A percentile compares a stretch with the other conserved stretches of the same genome.
Evolutionary conservation across 2,888 invertebrate genomes (phyloP).

Genomic region (Aelia acuminata): DNA sequence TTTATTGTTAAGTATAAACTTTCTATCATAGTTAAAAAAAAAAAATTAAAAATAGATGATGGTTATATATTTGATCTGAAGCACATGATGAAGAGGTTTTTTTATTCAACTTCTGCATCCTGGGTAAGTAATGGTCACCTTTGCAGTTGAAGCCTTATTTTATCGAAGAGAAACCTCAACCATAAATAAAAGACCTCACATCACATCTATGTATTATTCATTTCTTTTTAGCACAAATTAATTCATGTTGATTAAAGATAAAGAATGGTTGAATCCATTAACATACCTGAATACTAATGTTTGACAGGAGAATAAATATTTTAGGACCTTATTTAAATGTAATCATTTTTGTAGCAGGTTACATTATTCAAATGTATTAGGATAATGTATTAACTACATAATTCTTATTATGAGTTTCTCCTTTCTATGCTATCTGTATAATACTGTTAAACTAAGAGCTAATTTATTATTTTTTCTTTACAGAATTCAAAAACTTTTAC

Average conservation of each 20-base stretch:
- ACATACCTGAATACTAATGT: not conserved
- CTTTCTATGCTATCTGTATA: not conserved
- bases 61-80: constrained; percentile 5
- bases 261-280: not conserved
- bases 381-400: not conserved
- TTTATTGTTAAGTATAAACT: not conserved
- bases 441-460: not conserved
- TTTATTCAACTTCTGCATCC: constrained; percentile 27
- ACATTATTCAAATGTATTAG: not conserved
- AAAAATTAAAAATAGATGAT: too few species aligned
- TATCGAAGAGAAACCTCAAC: constrained; percentile 8
- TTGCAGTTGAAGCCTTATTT: constrained; percentile 34
- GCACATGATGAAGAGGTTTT: constrained; percentile 31
- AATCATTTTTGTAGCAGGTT: constrained; percentile 13
- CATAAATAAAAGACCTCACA: constrained; percentile 22
- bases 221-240: constrained; percentile 20
- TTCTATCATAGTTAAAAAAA: not conserved
- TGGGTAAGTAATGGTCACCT: constrained; percentile 38
- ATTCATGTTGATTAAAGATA: constrained; percentile 27
- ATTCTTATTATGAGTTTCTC: not conserved
- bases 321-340: constrained; percentile 3
- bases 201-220: constrained; percentile 26
- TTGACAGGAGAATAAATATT: not conserved
- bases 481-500: not conserved
- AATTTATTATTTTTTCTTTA: constrained; percentile 8